Base-by-base conservation (phyloP, 2,888 invertebrate genomes). In the Trimorus sp. region DNA sequence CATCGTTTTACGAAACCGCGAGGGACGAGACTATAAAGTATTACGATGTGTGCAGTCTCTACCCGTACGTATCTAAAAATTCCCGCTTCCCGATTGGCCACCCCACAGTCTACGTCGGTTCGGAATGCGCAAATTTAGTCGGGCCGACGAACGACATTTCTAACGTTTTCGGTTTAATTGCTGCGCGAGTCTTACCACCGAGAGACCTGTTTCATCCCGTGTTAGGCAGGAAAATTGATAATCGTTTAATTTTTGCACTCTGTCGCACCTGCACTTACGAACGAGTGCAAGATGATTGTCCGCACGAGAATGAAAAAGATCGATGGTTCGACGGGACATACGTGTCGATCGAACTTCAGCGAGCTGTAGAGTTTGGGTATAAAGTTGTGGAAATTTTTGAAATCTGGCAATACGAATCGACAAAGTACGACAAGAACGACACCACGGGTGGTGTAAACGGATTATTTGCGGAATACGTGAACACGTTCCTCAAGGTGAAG, bases 401-500 rank as follows among this genome's bases (percentile, higher is more conserved):
- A 77, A 86, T 90, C 6, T 91, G 89, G 86, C 86, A 90, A 68
- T 91, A 89, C 14, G 14, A 4, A 51, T n/a, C 14, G n/a, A 51
- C 51, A n/a, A 12, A 51, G 14, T 51, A 51, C 14, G 14, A 51
- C 11, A 51, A 51, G 14, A 9, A 51, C 14, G 7, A 14, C 14
- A 51, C 12, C 14, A 51, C 26, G 26, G 26, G 14, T 14, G 51
- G 14, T 1, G 14, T n/a, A 7, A 51, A 51, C 51, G 78, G 71
- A 0, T 15, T 76, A 6, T 63, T 83, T 56, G 54, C 51, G 0
- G 60, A 48, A 2, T 81, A 81, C 51, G 79, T 81, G 7, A 62
- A 81, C 42, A 51, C 42, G 2, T 79, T 78, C 58, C 68, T 78
- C 14, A 65, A 56, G n/a, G 45, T 75, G 15, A 79, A 79, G 49